Percentiles rank a stretch among this genome's conserved stretches.
phyloP scores from a whole-genome alignment of 2,888 invertebrate genomes.

The Eumacrocentrus americanus region DNA sequence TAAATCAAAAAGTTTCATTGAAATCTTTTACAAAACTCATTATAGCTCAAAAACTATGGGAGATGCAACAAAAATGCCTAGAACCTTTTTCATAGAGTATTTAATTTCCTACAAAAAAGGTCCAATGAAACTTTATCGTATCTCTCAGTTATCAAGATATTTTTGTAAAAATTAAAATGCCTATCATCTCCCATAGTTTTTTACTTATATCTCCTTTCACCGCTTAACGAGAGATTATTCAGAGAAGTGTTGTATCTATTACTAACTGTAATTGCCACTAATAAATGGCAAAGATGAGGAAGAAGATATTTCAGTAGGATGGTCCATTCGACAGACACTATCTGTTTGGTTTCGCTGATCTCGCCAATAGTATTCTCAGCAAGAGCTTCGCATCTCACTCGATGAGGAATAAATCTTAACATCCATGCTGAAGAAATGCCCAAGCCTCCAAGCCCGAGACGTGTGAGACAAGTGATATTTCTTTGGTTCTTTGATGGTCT shows the following conservation, averaged over 20 bases:
- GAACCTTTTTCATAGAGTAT: too few relatives aligned
- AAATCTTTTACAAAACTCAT: too few relatives aligned
- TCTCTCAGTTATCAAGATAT: too few relatives aligned
- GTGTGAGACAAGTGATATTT: background rate
- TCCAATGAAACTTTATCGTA: too few relatives aligned
- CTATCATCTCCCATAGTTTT: background rate
- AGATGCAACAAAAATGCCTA: too few relatives aligned
- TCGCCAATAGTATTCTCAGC: conserved; percentile 18
- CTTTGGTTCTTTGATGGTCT: background rate
- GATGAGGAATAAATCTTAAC: conserved; percentile 31
- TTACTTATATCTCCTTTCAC: too few relatives aligned
- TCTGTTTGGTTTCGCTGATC: conserved; percentile 11
- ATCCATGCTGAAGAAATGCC: conserved; percentile 36
- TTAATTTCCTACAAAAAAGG: too few relatives aligned
- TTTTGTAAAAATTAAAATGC: too few relatives aligned
- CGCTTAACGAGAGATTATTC: too few relatives aligned
- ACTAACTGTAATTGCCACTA: conserved; percentile 81
- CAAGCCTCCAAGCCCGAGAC: conserved; percentile 32
- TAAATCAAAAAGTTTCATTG: too few relatives aligned
- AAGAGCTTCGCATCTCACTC: conserved; percentile 31
- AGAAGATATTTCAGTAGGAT: conserved; percentile 75
- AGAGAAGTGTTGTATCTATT: background rate
- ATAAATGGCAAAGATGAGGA: conserved; percentile 78
- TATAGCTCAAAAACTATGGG: too few relatives aligned
- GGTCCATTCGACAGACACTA: conserved; percentile 72